These are phyloP conservation scores for Meandrusa payeni DNA, from an alignment of 2,888 invertebrate species.

Conservation along the genomic window DNA sequence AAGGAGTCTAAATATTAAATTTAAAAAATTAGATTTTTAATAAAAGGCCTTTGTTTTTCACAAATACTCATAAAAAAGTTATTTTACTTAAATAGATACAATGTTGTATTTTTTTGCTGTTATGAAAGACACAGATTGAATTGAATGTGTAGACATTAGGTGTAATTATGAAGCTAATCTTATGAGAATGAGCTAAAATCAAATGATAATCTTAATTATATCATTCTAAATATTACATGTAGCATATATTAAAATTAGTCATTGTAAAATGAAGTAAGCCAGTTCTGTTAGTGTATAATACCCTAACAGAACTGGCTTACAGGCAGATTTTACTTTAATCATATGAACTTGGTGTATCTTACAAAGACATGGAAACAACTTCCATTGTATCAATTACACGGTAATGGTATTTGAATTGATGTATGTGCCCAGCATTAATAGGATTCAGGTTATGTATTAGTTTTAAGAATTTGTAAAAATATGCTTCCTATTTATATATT, in stretches of 20 bases:
- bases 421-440: neutral
- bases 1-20: no score
- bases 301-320: no score
- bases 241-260: constrained; percentile 27
- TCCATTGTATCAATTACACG: neutral
- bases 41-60: constrained; percentile 63
- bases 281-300: no score
- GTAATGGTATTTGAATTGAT: constrained; percentile 4
- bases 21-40: no score
- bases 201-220: constrained; percentile 39
- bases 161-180: constrained; percentile 63
- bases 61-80: constrained; percentile 28
- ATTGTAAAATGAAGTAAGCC: no score
- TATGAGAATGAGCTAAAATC: constrained; percentile 76
- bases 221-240: constrained; percentile 33
- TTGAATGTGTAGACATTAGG: constrained; percentile 37
- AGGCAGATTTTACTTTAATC: neutral
- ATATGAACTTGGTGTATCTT: neutral
- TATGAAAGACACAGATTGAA: constrained; percentile 26
- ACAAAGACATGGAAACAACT: no score
- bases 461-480: constrained; percentile 8
- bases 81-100: neutral
- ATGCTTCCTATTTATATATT: constrained; percentile 8
- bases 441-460: constrained; percentile 2
- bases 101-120: constrained; percentile 23